Conservation (phyloP, 1,140 invertebrate species). For the Panulirus ornatus region DNA sequence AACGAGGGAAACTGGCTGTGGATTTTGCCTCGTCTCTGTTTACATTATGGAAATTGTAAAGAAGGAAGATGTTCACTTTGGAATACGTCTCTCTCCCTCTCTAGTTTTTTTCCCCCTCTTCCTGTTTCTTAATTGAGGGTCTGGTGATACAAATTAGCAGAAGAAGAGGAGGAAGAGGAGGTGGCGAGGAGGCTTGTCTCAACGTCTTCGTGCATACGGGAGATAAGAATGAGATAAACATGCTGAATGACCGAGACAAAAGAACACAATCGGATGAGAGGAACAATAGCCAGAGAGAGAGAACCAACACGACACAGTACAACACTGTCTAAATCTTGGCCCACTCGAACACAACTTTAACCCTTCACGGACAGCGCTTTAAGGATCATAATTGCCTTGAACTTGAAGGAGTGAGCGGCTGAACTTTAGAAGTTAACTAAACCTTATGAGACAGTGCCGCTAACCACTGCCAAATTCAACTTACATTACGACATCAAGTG, state of each 20-base stretch:
- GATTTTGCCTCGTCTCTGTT: neutral
- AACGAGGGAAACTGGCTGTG: neutral
- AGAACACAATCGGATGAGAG: slow-evolving; percentile 55
- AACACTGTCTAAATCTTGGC: slow-evolving; percentile 49
- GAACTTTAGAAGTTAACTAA: slow-evolving; percentile 70
- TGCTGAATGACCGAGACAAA: neutral
- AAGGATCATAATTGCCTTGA: slow-evolving; percentile 53
- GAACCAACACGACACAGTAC: slow-evolving; percentile 53
- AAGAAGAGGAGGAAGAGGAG: neutral
- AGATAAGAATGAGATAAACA: neutral
- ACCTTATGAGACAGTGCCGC: slow-evolving; percentile 64
- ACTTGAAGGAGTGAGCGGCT: slow-evolving; percentile 46
- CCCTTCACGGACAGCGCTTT: slow-evolving; percentile 19
- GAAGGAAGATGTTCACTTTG: too few relatives aligned
- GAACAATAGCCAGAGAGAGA: slow-evolving; percentile 21
- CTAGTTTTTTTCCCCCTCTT: neutral
- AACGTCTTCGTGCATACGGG: neutral
- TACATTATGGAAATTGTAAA: slow-evolving; percentile 35
- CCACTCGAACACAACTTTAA: slow-evolving; percentile 18
- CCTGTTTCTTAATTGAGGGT: neutral
- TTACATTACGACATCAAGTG: slow-evolving; percentile 36
- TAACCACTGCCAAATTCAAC: slow-evolving; percentile 64
- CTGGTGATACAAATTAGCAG: neutral
- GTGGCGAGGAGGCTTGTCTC: neutral
- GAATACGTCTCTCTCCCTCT: neutral